phyloP scores from a whole-genome alignment of 2,888 invertebrate genomes.

The Schizaphis graminum region DNA sequence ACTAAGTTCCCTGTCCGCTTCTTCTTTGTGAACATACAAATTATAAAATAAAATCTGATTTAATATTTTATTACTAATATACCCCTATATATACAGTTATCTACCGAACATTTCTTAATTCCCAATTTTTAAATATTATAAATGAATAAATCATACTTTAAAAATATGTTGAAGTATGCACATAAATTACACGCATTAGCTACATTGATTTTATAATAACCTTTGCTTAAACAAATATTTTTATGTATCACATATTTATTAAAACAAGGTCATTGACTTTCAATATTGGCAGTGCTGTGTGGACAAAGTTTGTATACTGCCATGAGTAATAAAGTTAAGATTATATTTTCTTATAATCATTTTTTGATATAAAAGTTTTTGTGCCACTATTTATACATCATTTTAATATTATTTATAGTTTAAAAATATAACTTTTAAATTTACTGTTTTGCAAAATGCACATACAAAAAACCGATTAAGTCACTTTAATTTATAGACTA shows the following conservation, averaged over 20 bases:
- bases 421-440: not conserved
- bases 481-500: not conserved
- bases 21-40: not conserved
- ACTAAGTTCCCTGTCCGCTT: not conserved
- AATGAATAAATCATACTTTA: not conserved
- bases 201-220: not conserved
- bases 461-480: not conserved
- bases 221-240: not conserved
- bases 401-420: not conserved
- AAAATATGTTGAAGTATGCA: not conserved
- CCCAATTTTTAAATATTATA: not conserved
- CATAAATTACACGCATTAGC: not conserved
- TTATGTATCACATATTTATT: not conserved
- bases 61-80: not conserved
- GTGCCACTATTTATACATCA: not conserved
- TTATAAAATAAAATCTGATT: not conserved
- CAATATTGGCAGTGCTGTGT: not conserved
- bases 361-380: not conserved
- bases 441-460: not conserved
- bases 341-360: not conserved
- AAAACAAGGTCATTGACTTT: not conserved
- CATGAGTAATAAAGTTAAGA: not conserved
- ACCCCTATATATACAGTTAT: not conserved
- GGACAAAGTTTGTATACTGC: not conserved
- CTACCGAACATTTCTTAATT: not conserved